phyloP scores from a whole-genome alignment of 35 echinoderm and acorn worm species.

The Apostichopus parvimensis region DNA sequence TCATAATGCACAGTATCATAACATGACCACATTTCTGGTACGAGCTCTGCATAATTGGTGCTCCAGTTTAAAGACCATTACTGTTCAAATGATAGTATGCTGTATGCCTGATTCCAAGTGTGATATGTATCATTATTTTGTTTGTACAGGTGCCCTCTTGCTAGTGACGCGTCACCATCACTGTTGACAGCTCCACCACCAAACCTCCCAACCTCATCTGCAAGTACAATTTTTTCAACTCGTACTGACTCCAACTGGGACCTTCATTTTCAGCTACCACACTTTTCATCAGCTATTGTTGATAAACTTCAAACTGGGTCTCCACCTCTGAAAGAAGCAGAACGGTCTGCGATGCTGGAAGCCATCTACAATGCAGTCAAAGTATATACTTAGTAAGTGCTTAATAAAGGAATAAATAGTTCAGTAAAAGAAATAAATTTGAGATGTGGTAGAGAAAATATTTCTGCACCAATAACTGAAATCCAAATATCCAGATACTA shows the following conservation, averaged over 20 bases:
- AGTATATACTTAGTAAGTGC: conserved; percentile 44
- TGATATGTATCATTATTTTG: too few relatives aligned
- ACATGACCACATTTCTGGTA: too few relatives aligned
- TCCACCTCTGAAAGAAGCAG: conserved; percentile 37
- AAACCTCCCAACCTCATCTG: not conserved
- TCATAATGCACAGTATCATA: too few relatives aligned
- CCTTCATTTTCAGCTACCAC: not conserved
- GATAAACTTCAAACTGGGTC: not conserved
- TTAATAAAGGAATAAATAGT: too few relatives aligned
- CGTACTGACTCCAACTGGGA: conserved; percentile 27
- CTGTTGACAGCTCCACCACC: not conserved
- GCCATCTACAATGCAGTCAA: conserved; percentile 49
- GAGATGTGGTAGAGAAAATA: too few relatives aligned
- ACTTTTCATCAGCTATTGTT: conserved; percentile 16
- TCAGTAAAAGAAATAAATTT: not conserved
- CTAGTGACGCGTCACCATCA: not conserved
- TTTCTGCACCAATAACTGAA: too few relatives aligned
- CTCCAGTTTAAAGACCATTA: too few relatives aligned
- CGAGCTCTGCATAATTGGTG: too few relatives aligned
- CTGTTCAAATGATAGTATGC: too few relatives aligned
- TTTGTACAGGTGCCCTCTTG: too few relatives aligned
- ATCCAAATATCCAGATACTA: too few relatives aligned
- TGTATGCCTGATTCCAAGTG: too few relatives aligned
- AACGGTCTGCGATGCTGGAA: conserved; percentile 48
- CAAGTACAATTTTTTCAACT: not conserved